Conservation (phyloP, 2,113 vertebrate genomes). For the Hemicordylus capensis region DNA sequence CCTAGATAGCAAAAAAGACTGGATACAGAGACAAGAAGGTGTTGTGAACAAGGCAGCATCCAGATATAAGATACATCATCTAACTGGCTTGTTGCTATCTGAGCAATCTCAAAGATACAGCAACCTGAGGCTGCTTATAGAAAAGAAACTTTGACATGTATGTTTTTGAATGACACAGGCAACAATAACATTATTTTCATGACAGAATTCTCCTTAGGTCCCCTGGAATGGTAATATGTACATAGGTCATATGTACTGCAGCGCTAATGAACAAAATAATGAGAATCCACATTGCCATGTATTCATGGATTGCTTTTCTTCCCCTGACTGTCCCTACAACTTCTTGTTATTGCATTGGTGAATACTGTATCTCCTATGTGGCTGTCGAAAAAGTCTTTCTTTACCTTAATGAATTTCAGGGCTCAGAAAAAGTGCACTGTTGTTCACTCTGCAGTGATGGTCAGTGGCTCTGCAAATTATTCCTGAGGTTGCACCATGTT, state of each 20-base stretch:
- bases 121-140: background rate
- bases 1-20: background rate
- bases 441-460: background rate
- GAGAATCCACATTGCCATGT: background rate
- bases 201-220: background rate
- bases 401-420: background rate
- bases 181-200: background rate
- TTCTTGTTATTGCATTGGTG: background rate
- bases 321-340: background rate
- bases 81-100: background rate
- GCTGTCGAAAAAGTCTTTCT: background rate
- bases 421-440: background rate
- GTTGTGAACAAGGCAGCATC: background rate
- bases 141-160: background rate
- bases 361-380: background rate
- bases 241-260: background rate
- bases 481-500: background rate
- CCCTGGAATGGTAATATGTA: background rate
- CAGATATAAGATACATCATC: background rate
- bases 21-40: background rate
- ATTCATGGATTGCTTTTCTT: background rate
- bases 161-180: background rate
- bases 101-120: background rate
- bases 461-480: background rate
- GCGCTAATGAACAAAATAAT: background rate